phyloP scores from a whole-genome alignment of 92 coral and sea anemone species.

The Meandrina meandrites region DNA sequence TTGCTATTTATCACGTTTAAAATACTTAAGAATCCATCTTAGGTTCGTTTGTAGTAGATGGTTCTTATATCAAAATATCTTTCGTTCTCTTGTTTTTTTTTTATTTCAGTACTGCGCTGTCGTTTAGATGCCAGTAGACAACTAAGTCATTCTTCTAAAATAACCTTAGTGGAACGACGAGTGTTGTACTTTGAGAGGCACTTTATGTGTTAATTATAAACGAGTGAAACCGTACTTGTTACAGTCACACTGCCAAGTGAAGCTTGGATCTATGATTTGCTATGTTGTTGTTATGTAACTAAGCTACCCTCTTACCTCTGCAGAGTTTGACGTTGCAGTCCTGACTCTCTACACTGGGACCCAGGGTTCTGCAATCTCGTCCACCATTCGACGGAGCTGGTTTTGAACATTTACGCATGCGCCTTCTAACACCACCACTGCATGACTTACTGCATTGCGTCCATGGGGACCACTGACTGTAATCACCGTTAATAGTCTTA shows the following conservation, averaged over 20 bases:
- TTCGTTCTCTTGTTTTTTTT: too few relatives aligned
- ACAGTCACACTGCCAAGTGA: too few relatives aligned
- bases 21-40: too few relatives aligned
- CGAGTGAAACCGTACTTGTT: too few relatives aligned
- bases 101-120: not conserved
- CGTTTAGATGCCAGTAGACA: not conserved
- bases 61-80: too few relatives aligned
- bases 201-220: too few relatives aligned
- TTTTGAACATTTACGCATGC: constrained; percentile 87
- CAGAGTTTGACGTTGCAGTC: constrained; percentile 73
- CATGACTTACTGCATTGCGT: constrained; percentile 84
- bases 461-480: constrained; percentile 88
- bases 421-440: constrained; percentile 77
- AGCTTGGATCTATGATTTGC: too few relatives aligned
- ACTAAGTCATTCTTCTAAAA: not conserved
- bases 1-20: too few relatives aligned
- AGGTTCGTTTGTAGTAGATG: too few relatives aligned
- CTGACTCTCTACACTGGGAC: constrained; percentile 77
- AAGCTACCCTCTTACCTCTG: constrained; percentile 49
- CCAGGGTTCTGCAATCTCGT: constrained; percentile 75
- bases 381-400: constrained; percentile 88
- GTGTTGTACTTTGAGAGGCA: too few relatives aligned
- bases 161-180: not conserved
- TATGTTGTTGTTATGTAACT: not conserved
- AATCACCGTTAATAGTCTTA: constrained; percentile 62